These are phyloP conservation scores for Plusia festucae DNA, from an alignment of 2,888 invertebrate species.

Conservation along the genomic window DNA sequence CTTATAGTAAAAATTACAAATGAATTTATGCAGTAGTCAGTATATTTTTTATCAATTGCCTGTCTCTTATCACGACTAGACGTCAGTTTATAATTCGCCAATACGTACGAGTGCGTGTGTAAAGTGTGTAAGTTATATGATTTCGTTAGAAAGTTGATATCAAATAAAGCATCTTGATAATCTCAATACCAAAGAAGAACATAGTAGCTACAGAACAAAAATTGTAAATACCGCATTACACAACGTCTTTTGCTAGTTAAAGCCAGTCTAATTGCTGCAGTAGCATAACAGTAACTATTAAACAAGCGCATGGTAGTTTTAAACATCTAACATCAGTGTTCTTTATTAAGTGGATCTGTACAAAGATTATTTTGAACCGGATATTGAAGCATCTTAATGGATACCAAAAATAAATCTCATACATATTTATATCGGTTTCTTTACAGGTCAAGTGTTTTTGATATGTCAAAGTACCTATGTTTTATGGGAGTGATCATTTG, in stretches of 20 bases:
- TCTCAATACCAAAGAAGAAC: conserved; percentile 35
- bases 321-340: conserved; percentile 48
- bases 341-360: conserved; percentile 62
- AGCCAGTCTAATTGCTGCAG: conserved; percentile 32
- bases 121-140: conserved; percentile 42
- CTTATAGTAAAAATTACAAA: conserved; percentile 6
- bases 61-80: conserved; percentile 37
- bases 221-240: conserved; percentile 38
- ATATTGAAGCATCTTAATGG: conserved; percentile 55
- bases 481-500: conserved; percentile 15
- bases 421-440: conserved; percentile 51
- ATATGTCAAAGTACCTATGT: conserved; percentile 32
- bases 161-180: conserved; percentile 51
- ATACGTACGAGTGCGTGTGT: conserved; percentile 23
- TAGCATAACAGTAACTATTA: conserved; percentile 26
- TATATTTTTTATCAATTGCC: conserved; percentile 26
- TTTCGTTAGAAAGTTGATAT: conserved; percentile 62
- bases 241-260: conserved; percentile 36
- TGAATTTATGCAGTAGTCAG: conserved; percentile 18
- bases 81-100: conserved; percentile 12
- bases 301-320: conserved; percentile 34
- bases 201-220: conserved; percentile 21
- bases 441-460: conserved; percentile 67
- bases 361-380: conserved; percentile 47
- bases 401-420: conserved; percentile 63